Evolutionary conservation across 2,888 invertebrate species (phyloP).

Genomic region (Zelleria hepariella): DNA sequence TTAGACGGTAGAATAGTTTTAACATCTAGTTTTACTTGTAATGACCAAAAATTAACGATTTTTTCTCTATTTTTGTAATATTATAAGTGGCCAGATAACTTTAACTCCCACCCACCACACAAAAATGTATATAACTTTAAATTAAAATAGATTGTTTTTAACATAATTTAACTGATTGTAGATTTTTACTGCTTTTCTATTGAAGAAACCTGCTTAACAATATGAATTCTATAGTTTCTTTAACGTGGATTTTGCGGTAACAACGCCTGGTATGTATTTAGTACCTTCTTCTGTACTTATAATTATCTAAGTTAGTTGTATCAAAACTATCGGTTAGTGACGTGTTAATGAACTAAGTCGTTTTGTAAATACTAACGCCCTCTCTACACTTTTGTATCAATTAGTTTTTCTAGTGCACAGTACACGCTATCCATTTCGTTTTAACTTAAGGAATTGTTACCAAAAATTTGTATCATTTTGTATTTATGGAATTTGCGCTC

Average conservation of each 20-base stretch:
- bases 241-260: not conserved
- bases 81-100: conserved; percentile 46
- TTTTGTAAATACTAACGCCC: conserved; percentile 34
- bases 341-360: conserved; percentile 28
- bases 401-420: conserved; percentile 30
- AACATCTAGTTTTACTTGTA: conserved; percentile 19
- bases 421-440: conserved; percentile 23
- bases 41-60: conserved; percentile 32
- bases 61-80: conserved; percentile 17
- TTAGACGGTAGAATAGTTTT: not conserved
- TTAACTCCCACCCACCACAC: conserved; percentile 58
- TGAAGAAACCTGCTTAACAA: not conserved
- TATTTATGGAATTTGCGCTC: conserved; percentile 46
- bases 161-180: not conserved
- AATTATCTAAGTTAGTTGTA: conserved; percentile 40
- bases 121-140: conserved; percentile 44
- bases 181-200: not conserved
- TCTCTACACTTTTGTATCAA: conserved; percentile 25
- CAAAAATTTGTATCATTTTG: conserved; percentile 51
- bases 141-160: not conserved
- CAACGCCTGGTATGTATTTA: conserved; percentile 5
- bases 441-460: conserved; percentile 64
- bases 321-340: conserved; percentile 48
- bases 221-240: not conserved
- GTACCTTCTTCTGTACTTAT: conserved; percentile 16